These are phyloP conservation scores for Tillus elongatus DNA, from an alignment of 2,888 invertebrate species.

Conservation along the genomic window DNA sequence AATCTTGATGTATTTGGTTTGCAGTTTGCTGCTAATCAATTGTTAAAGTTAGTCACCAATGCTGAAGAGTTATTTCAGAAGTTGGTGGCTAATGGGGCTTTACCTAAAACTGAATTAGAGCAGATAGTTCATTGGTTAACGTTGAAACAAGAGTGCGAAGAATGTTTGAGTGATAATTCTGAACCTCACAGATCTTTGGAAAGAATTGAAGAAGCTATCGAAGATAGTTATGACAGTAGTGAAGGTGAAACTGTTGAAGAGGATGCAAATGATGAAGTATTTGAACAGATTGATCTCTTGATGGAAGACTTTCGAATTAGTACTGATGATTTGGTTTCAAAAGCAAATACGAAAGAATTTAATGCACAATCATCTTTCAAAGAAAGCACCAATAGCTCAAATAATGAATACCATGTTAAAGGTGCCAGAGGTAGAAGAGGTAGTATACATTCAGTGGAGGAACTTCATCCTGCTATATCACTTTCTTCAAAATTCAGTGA, in stretches of 20 bases:
- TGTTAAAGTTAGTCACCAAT: conserved; percentile 73
- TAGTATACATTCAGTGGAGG: conserved; percentile 39
- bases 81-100: conserved; percentile 58
- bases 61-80: conserved; percentile 76
- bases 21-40: conserved; percentile 74
- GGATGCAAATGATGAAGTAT: conserved; percentile 55
- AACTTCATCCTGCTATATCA: conserved; percentile 26
- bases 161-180: conserved; percentile 57
- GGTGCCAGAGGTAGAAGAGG: conserved; percentile 38
- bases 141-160: conserved; percentile 79
- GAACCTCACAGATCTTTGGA: conserved; percentile 46
- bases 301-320: conserved; percentile 63
- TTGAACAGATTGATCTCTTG: conserved; percentile 61
- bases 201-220: conserved; percentile 46
- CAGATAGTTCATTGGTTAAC: conserved; percentile 77
- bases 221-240: conserved; percentile 31
- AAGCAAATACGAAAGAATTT: conserved; percentile 14
- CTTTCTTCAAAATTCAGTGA: conserved; percentile 25
- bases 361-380: conserved; percentile 23
- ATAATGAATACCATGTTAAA: conserved; percentile 33
- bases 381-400: conserved; percentile 32
- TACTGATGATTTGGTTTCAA: conserved; percentile 57
- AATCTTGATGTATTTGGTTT: conserved; percentile 54
- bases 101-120: conserved; percentile 63
- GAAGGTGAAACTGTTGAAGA: conserved; percentile 40